Conservation (phyloP, 1,140 invertebrate species). For the Drosophila parabipectinata region DNA sequence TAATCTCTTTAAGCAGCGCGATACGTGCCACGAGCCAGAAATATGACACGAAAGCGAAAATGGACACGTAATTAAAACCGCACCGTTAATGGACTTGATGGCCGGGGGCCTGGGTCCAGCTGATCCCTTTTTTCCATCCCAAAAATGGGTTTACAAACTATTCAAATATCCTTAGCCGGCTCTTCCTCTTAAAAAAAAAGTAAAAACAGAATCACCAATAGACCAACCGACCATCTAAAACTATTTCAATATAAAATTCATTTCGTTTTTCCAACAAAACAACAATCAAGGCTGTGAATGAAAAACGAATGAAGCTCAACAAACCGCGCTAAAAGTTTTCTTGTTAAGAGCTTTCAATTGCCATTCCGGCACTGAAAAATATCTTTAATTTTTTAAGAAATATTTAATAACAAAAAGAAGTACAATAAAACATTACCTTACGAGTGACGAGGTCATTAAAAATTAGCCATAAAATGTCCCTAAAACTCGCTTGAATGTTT, state of each 20-base stretch:
- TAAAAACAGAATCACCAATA: slow-evolving; percentile 45
- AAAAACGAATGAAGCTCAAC: slow-evolving; percentile 49
- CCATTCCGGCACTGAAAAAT: slow-evolving; percentile 10
- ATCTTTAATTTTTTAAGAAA: background rate
- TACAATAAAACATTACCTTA: background rate
- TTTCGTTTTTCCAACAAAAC: slow-evolving; percentile 61
- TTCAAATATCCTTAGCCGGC: slow-evolving; percentile 23
- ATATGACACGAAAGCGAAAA: slow-evolving; percentile 64
- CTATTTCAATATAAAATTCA: slow-evolving; percentile 82
- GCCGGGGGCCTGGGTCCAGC: background rate
- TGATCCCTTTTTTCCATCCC: background rate
- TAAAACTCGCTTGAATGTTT: background rate
- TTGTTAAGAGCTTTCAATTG: slow-evolving; percentile 57
- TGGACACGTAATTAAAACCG: slow-evolving; percentile 78
- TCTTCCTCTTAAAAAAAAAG: background rate
- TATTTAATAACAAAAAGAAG: background rate
- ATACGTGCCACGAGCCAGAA: slow-evolving; percentile 54
- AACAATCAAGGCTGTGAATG: slow-evolving; percentile 9
- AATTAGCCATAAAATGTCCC: background rate
- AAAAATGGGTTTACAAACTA: slow-evolving; percentile 15
- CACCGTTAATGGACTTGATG: slow-evolving; percentile 66
- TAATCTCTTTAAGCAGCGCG: slow-evolving; percentile 66
- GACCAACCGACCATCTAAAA: slow-evolving; percentile 62
- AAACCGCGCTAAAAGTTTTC: slow-evolving; percentile 65
- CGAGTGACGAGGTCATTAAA: background rate